Base-by-base conservation (phyloP, 2,888 invertebrate genomes). In the Agrochola macilenta region DNA sequence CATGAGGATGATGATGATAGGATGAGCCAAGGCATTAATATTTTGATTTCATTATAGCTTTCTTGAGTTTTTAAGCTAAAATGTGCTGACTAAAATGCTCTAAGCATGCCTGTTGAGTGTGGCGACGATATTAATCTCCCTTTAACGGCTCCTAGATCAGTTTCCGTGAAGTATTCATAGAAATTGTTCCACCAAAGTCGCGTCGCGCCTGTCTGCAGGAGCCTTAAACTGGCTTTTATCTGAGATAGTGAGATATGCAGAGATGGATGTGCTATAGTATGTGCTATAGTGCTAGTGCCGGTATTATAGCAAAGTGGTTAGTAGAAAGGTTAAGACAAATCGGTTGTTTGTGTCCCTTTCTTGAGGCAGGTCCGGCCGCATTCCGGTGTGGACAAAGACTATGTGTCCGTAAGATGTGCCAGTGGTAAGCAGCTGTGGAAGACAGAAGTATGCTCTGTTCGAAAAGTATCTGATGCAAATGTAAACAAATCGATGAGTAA, bases 271-370 rank as follows among this genome's bases (percentile, higher is more conserved):
- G 39, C 64, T 71, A 71, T 65, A 75, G 52, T n/a, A 20, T 46
- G 49, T 64, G 39, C 64, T 71, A 71, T 65, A 75, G 52, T n/a
- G 17, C n/a, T n/a, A n/a, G n/a, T 46, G 35, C n/a, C 8, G 5
- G 54, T 79, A 60, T 75, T 68, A 74, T 81, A 78, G 65, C 58
- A n/a, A 57, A 81, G 76, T 79, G 52, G 75, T 69, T 70, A 76
- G 76, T 81, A 81, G 81, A 81, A 81, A 81, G 81, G 81, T 77
- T 81, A 81, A 81, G 77, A 81, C 70, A 78, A 81, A 81, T 81
- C 78, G 65, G 73, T 49, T 65, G 78, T 69, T 69, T 78, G 81
- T 81, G 81, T 78, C 81, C 81, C 81, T 81, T 81, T 81, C 81
- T 81, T 81, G 71, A 71, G 73, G 81, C 81, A 81, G 78, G 81